Conservation (phyloP, 92 coral and sea anemone species). For the Parazoanthus atlanticus region DNA sequence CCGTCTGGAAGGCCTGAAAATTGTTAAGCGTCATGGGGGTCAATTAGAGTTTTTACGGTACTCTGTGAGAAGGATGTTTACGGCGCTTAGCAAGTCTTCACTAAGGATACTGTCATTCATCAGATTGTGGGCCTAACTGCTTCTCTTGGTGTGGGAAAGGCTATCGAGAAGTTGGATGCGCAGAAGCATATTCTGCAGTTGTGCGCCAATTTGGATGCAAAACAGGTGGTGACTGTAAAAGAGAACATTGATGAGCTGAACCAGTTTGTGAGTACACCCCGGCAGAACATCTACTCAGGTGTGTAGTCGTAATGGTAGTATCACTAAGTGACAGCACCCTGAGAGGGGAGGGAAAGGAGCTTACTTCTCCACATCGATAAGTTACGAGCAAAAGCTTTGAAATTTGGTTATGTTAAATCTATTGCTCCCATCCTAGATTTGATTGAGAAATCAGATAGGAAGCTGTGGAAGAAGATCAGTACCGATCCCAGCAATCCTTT, state of each 20-base stretch:
- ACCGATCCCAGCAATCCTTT: too few species aligned
- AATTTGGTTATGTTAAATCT: too few species aligned
- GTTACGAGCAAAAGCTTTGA: too few species aligned
- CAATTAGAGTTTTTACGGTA: too few species aligned
- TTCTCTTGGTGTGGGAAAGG: constrained; percentile 79
- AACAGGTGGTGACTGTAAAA: constrained; percentile 43
- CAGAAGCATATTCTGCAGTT: constrained; percentile 55
- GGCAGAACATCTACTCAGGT: constrained; percentile 33
- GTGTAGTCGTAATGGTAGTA: background rate
- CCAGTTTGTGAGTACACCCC: constrained; percentile 40
- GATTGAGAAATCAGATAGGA: too few species aligned
- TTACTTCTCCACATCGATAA: too few species aligned
- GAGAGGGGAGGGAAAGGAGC: too few species aligned
- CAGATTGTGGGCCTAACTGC: constrained; percentile 75
- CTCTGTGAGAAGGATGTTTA: too few species aligned
- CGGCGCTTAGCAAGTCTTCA: too few species aligned
- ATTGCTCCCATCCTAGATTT: too few species aligned
- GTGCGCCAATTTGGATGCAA: constrained; percentile 69
- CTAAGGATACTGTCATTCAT: background rate
- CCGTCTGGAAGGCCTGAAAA: background rate
- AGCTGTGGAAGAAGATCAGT: too few species aligned
- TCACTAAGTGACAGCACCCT: background rate
- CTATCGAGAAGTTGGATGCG: constrained; percentile 52
- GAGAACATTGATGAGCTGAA: constrained; percentile 41
- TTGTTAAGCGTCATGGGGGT: background rate